phyloP scores from a whole-genome alignment of 2,888 invertebrate species.

The Lomographa bimaculata region DNA sequence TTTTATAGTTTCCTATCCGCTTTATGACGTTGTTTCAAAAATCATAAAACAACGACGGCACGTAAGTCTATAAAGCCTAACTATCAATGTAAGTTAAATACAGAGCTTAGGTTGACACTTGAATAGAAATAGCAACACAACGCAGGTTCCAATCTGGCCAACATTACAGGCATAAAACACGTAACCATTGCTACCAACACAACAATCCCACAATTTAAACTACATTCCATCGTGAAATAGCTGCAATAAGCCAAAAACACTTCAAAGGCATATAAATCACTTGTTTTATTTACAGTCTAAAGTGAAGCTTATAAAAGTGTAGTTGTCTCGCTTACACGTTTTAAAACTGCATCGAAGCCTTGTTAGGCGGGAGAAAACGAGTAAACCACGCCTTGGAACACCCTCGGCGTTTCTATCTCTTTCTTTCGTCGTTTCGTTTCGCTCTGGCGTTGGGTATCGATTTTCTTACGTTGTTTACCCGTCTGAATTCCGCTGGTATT shows the following conservation, averaged over 20 bases:
- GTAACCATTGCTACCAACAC: constrained; percentile 16
- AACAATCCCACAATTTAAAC: constrained; percentile 31
- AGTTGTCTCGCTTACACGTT: constrained; percentile 45
- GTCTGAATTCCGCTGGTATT: constrained; percentile 60
- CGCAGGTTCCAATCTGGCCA: no score
- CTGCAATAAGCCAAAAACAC: constrained; percentile 39
- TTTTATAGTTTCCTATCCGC: no score
- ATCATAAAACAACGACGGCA: no score
- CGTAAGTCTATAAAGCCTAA: no score
- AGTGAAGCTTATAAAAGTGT: constrained; percentile 32
- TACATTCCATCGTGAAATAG: constrained; percentile 33
- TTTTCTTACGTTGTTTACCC: constrained; percentile 68
- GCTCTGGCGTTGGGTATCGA: constrained; percentile 60
- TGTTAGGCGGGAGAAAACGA: constrained; percentile 53
- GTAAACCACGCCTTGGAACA: constrained; percentile 67
- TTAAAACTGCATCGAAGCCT: constrained; percentile 36
- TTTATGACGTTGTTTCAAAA: no score
- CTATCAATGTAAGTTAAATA: no score
- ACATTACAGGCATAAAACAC: constrained; percentile 20
- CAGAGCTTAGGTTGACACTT: no score
- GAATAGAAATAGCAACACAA: no score
- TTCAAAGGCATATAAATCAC: constrained; percentile 42
- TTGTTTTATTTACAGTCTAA: constrained; percentile 50
- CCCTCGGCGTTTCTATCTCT: constrained; percentile 45
- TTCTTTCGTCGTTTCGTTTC: constrained; percentile 47